These are phyloP conservation scores for Eubasilissa regina DNA, from an alignment of 1,140 invertebrate genomes.

Conservation along the genomic window DNA sequence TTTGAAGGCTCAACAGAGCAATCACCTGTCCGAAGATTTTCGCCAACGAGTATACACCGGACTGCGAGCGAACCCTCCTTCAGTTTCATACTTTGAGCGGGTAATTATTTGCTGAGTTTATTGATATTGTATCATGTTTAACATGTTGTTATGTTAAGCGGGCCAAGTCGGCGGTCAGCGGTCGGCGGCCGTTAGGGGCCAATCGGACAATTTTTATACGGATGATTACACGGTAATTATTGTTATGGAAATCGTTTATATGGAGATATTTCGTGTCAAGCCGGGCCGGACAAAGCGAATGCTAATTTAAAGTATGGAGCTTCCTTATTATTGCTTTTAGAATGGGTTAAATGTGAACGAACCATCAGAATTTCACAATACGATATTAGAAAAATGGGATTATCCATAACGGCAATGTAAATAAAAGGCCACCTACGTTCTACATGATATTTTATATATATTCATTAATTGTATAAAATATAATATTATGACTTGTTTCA, in stretches of 20 bases:
- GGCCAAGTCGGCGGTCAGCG: too few relatives aligned
- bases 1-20: neutral
- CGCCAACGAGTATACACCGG: neutral
- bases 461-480: too few relatives aligned
- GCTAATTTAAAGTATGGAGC: conserved; percentile 23
- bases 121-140: conserved; percentile 29
- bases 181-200: neutral
- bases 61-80: neutral
- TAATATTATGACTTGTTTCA: too few relatives aligned
- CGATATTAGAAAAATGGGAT: neutral
- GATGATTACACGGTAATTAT: conserved; percentile 32
- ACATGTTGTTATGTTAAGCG: conserved; percentile 5
- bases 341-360: neutral
- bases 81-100: neutral
- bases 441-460: neutral
- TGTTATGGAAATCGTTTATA: conserved; percentile 24
- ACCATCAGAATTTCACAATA: neutral
- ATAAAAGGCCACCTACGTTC: conserved; percentile 6
- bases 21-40: conserved; percentile 2
- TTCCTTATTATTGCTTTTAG: conserved; percentile 26
- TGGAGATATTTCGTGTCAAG: conserved; percentile 7
- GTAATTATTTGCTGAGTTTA: conserved; percentile 13
- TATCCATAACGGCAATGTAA: neutral
- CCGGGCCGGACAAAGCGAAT: conserved; percentile 30
- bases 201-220: conserved; percentile 21